A percentile compares a stretch with the other conserved stretches of the same genome.
phyloP scores from a whole-genome alignment of 2,113 vertebrate genomes.

The Tyto alba region DNA sequence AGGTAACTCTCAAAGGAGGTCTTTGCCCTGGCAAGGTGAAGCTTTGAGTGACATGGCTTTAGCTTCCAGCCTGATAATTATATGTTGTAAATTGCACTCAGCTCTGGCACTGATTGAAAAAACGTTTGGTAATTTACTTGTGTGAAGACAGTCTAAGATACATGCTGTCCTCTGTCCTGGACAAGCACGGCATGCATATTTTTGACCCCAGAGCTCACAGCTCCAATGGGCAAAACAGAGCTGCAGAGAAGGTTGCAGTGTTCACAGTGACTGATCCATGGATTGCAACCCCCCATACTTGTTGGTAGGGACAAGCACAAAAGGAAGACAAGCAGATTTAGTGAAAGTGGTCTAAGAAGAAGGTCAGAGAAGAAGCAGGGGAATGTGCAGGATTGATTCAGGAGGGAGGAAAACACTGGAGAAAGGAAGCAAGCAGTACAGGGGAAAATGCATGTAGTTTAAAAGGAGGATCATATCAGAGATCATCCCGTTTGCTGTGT shows the following conservation, averaged over 20 bases:
- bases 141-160: not conserved
- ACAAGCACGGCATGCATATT: not conserved
- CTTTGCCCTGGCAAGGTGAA: not conserved
- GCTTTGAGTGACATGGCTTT: not conserved
- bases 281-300: not conserved
- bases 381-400: not conserved
- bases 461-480: rapidly evolving
- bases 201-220: not conserved
- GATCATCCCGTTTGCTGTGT: not conserved
- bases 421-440: not conserved
- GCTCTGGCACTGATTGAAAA: not conserved
- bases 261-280: not conserved
- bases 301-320: not conserved
- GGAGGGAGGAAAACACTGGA: not conserved
- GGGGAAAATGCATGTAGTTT: not conserved
- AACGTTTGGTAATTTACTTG: not conserved
- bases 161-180: not conserved
- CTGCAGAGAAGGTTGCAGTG: not conserved
- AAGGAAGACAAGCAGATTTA: not conserved
- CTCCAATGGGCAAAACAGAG: not conserved
- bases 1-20: not conserved
- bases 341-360: not conserved
- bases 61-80: not conserved
- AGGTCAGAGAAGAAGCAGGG: not conserved
- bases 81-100: not conserved